These are phyloP conservation scores for Scelioninae gen. 2 DNA, from an alignment of 2,888 invertebrate species.

Conservation along the genomic window DNA sequence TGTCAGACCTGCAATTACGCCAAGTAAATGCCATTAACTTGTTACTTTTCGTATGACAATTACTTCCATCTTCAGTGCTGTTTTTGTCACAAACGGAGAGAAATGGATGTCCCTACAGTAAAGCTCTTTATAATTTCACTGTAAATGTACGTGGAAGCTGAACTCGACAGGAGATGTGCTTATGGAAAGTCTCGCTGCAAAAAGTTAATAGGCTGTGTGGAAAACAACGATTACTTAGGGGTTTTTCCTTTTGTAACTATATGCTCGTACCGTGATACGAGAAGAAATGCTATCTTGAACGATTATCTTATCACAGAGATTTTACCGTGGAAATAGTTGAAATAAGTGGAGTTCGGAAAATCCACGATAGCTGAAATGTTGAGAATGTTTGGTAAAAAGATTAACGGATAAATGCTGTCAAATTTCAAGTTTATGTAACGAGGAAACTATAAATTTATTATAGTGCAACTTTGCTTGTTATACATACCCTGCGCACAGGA, in stretches of 20 bases:
- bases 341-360: too few species aligned
- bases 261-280: too few species aligned
- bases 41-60: slow-evolving; percentile 40
- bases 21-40: slow-evolving; percentile 54
- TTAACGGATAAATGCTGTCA: too few species aligned
- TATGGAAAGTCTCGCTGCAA: slow-evolving; percentile 3
- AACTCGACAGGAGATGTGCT: slow-evolving; percentile 19
- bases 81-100: slow-evolving; percentile 25
- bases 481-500: too few species aligned
- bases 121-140: slow-evolving; percentile 12
- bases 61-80: slow-evolving; percentile 31
- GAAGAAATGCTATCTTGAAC: too few species aligned
- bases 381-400: too few species aligned
- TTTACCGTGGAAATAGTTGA: too few species aligned
- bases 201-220: slow-evolving; percentile 23
- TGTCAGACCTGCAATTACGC: slow-evolving; percentile 39
- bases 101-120: slow-evolving; percentile 6
- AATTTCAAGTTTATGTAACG: slow-evolving; percentile 1
- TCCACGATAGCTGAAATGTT: too few species aligned
- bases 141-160: slow-evolving; percentile 8
- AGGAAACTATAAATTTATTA: slow-evolving; percentile 6
- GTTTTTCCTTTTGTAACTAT: too few species aligned
- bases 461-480: too few species aligned
- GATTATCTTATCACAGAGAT: too few species aligned
- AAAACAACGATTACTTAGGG: slow-evolving; percentile 11